Evolutionary conservation across 2,888 invertebrate species (phyloP), one percentile per base, ranked within the genome.

Genomic region (Nephrotoma guestfalica): DNA sequence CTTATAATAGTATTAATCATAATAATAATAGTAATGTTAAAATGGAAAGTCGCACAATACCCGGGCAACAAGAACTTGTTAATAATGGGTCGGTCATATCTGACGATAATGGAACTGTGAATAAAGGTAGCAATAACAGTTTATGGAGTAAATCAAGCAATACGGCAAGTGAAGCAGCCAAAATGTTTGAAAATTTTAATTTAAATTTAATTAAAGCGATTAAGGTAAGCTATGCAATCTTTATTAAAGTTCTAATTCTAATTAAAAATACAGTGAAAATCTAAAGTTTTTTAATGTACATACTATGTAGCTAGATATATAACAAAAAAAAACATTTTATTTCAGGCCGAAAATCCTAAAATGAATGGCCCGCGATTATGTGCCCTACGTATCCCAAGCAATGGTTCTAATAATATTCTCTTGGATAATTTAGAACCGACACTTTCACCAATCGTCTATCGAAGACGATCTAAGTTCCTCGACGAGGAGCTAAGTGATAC

Each of bases 351-450:
- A 88, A 92, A 92, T 89, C 91, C 91, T 9, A 91, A 91, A 87
- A 88, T 91, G 87, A 90, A 90, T 11, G 96, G 96, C 0, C 96
- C 96, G 1, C 93, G 96, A 88, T 94, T 95, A 89, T 96, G 96
- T 89, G 95, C 96, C 86, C 93, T 96, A 89, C 93, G 96, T 51
- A 93, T 96, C 89, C 96, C 96, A 89, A 84, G 84, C 42, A 94
- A 94, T 6, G 96, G 96, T 6, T 95, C 96, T 11, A 96, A 95
- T 89, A 96, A 96, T 90, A 96, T 96, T 89, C 91, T 96, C 5
- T 92, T 96, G 41, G 96, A 96, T 90, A 96, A 96, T 89, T 95
- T 95, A 45, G 95, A 95, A 88, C 94, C 95, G 84, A 90, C 91
- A 85, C 93, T 95, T 42, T 94, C 95, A 13, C 96, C 96, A 0